Percentiles rank a stretch among this genome's conserved stretches.
Conservation (phyloP, 2,888 invertebrate genomes). For the Drosophila acutilabella region DNA sequence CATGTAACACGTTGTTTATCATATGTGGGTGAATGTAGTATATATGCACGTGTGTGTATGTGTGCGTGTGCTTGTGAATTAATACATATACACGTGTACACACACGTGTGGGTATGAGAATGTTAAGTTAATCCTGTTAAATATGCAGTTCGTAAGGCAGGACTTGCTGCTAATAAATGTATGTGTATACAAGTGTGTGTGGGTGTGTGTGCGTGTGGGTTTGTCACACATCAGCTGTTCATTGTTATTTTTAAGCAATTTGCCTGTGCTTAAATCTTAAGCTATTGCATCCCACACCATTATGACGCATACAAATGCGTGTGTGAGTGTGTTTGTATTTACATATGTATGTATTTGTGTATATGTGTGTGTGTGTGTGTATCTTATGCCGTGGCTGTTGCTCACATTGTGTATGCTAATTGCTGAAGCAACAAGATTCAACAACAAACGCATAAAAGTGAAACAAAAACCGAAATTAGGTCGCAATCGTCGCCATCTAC, state of each 20-base stretch:
- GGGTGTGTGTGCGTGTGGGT: not conserved
- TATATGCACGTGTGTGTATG: not conserved
- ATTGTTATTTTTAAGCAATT: constrained; percentile 38
- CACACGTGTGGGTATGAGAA: not conserved
- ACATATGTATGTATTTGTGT: not conserved
- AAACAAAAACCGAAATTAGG: constrained; percentile 66
- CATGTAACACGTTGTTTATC: constrained; percentile 18
- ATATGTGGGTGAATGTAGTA: constrained; percentile 8
- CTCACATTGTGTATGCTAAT: constrained; percentile 50
- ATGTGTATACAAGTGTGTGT: not conserved
- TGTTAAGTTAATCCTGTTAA: constrained; percentile 65
- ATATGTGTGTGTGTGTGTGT: not conserved
- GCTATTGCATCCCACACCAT: constrained; percentile 37
- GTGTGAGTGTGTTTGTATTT: not conserved
- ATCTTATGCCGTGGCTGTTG: constrained; percentile 9
- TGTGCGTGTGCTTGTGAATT: constrained; percentile 1
- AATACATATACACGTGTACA: constrained; percentile 3
- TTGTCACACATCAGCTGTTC: constrained; percentile 20
- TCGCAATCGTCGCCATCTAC: constrained; percentile 44
- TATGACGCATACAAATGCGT: constrained; percentile 1
- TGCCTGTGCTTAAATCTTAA: constrained; percentile 19
- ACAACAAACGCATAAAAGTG: constrained; percentile 37
- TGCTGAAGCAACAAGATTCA: constrained; percentile 24
- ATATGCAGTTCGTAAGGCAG: constrained; percentile 53
- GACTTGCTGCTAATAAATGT: constrained; percentile 33